Base-by-base conservation (phyloP, 2,888 invertebrate genomes). In the Papilio elwesi region DNA sequence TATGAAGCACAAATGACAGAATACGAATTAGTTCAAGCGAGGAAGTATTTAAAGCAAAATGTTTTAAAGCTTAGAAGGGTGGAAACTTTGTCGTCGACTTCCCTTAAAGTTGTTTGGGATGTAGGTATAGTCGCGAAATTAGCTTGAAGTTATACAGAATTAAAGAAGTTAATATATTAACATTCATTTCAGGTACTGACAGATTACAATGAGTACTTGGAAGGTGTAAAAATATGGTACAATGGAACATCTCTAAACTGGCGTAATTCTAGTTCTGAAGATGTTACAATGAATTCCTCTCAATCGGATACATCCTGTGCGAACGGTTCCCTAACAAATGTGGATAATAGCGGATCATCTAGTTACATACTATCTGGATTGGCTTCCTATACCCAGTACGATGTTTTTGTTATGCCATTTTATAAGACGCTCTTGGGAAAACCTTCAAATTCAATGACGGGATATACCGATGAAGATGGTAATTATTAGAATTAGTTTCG, bases 321-420 rank as follows among this genome's bases (percentile, higher is more conserved):
- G 43, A 95, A 96, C 80, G 96, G 96, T 78, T 95, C 95, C 78
- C 94, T 96, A 86, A 95, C 95, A 68, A 96, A 96, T 52, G 95
- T 96, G 1, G 94, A 95, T 79, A 96, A 96, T 78, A 95, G 96
- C 76, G 96, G 95, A 65, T 95, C 96, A 8, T 96, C 96, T 47
- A 96, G 96, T 82, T 96, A 97, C 85, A 94, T 96, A 13, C 94
- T 98, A 16, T 95, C 96, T 10, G 97, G 97, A 78, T 91, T 99
- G 78, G 95, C 96, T 83, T 97, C 98, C 77, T 98, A 96, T 87
- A 97, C 97, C 47, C 96, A 97, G 85, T 99, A 99, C 86, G 98
- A 98, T 89, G 96, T 99, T 83, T 98, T 98, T 86, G 94, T 98
- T 74, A 97, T 97, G 82, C 98, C 98, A 0, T 98, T 97, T 89